These are phyloP conservation scores for Sander vitreus DNA, from an alignment of 2,113 vertebrate species.

Conservation along the genomic window DNA sequence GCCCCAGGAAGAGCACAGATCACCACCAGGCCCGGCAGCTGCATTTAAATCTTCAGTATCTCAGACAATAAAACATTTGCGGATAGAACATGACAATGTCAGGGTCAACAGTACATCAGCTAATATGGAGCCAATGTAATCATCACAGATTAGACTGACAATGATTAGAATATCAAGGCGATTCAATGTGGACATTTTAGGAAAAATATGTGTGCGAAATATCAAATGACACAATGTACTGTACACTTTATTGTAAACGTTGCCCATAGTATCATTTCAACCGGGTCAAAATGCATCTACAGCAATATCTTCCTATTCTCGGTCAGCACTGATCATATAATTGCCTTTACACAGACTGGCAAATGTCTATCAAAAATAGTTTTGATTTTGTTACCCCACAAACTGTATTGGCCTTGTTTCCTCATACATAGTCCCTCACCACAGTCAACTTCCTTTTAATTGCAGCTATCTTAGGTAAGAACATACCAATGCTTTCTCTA, in stretches of 20 bases:
- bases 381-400: not conserved
- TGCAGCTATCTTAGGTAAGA: constrained; percentile 12
- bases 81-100: constrained; percentile 2
- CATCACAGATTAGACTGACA: not conserved
- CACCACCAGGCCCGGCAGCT: constrained; percentile 39
- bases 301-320: not conserved
- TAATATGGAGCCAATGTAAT: not conserved
- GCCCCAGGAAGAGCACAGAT: constrained; percentile 32
- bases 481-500: not conserved
- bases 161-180: not conserved
- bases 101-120: not conserved
- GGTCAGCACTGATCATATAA: not conserved
- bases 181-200: not conserved
- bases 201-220: not conserved
- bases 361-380: not conserved
- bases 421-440: not conserved
- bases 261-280: not conserved
- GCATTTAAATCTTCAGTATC: constrained; percentile 21
- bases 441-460: not conserved
- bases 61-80: constrained; percentile 25
- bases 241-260: not conserved
- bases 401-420: not conserved
- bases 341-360: not conserved
- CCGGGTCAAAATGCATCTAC: not conserved
- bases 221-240: not conserved